These are phyloP conservation scores for Cavia aperea DNA, from an alignment of 2,113 vertebrate species.

Conservation along the genomic window DNA sequence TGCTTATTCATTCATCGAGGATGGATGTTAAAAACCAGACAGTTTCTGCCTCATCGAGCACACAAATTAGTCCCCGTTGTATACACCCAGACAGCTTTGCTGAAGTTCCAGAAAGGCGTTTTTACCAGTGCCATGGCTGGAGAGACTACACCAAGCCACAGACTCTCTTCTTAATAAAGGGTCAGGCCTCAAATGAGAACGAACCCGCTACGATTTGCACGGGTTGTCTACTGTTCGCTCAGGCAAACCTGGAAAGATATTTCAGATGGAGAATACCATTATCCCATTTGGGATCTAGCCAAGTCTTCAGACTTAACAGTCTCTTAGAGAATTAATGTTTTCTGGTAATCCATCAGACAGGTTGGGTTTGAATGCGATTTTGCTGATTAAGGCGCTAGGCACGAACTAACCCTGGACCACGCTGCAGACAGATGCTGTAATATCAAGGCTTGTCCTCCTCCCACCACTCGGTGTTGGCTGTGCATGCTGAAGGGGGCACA, in stretches of 20 bases:
- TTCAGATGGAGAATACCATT: background rate
- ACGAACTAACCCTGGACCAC: background rate
- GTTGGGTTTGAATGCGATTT: slow-evolving; percentile 31
- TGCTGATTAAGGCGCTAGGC: slow-evolving; percentile 27
- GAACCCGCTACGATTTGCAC: background rate
- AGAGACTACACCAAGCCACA: background rate
- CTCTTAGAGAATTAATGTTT: slow-evolving; percentile 32
- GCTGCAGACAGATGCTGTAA: background rate
- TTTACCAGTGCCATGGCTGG: background rate
- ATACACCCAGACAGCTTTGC: background rate
- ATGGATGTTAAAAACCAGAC: background rate
- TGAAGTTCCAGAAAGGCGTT: background rate
- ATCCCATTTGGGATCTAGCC: background rate
- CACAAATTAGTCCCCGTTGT: background rate
- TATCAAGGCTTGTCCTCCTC: background rate
- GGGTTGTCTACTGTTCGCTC: background rate
- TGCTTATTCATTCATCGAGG: background rate
- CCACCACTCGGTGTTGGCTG: background rate
- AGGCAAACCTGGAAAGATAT: background rate
- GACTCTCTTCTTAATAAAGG: background rate
- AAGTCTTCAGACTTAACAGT: background rate
- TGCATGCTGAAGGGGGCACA: background rate
- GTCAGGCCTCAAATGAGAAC: background rate
- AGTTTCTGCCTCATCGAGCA: background rate
- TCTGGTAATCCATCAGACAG: slow-evolving; percentile 28